Base-by-base conservation (phyloP, 2,888 invertebrate species). In the Caradrina kadenii region DNA sequence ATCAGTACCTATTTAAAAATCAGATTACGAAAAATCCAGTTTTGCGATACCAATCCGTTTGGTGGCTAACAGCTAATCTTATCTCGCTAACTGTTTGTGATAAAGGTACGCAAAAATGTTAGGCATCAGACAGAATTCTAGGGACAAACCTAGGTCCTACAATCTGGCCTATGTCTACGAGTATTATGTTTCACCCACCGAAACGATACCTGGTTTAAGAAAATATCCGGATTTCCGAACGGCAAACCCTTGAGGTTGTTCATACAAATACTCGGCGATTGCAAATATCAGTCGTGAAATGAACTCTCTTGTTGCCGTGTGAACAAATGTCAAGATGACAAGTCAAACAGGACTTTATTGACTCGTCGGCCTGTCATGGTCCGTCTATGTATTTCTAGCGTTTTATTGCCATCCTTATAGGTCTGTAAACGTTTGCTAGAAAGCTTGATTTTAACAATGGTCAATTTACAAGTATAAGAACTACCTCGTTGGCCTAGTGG, bases 231-330 rank as follows among this genome's bases (percentile, higher is more conserved):
- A 61, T 62, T 35, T 53, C 45, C 45, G 71, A 35, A 55, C 26
- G n/a, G 26, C 59, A 45, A 11, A 49, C 45, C 52, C 63, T 58
- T 59, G 39, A 39, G 49, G 62, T 76, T 69, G 59, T 64, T 49
- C 54, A 55, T 52, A 76, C 64, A 69, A 79, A 79, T 79, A 65
- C 76, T 80, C 49, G 53, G 62, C 76, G 52, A 75, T 56, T 5
- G 76, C 71, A 77, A 80, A 77, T 60, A 80, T 2, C 15, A 52
- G 39, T 39, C 62, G 49, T 62, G 65, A 65, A 77, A 77, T 80
- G 76, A 77, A 65, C 80, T 62, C 64, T 55, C 71, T 49, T 35
- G 60, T 64, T 68, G 35, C 19, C 62, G 58, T 80, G 54, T 52
- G 59, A 76, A 60, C 63, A 58, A 76, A 76, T 75, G 60, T 55